phyloP scores from a whole-genome alignment of 2,797 vertebrate species.

The Limosa lapponica region DNA sequence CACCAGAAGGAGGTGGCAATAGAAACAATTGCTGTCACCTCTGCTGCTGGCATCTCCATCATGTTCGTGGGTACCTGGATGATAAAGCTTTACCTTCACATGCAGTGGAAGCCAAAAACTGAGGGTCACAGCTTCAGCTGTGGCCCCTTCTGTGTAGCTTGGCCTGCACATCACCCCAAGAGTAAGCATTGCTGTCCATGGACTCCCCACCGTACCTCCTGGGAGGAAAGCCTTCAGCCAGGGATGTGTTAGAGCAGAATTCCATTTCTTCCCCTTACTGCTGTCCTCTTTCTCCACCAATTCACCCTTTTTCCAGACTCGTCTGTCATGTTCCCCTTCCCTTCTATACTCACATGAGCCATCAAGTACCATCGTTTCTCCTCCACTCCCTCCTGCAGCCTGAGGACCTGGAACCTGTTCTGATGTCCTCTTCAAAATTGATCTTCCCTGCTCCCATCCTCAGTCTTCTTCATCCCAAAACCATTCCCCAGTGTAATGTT shows the following conservation, averaged over 20 bases:
- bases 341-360: background rate
- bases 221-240: background rate
- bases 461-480: background rate
- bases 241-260: background rate
- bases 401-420: background rate
- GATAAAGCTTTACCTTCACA: background rate
- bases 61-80: fast-evolving
- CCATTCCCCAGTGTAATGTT: background rate
- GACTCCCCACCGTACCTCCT: background rate
- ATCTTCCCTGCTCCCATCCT: background rate
- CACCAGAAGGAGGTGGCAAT: background rate
- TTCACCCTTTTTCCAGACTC: background rate
- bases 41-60: background rate
- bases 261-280: background rate
- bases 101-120: background rate
- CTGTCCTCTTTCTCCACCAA: background rate
- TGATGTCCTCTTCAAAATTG: background rate
- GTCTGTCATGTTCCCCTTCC: background rate
- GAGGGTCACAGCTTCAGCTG: background rate
- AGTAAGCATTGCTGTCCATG: background rate
- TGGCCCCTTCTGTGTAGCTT: background rate
- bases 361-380: background rate
- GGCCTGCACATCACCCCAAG: background rate
- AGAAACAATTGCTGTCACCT: background rate
- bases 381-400: background rate